Percentiles rank a stretch among this genome's conserved stretches.
Conservation (phyloP, 2,888 invertebrate species). For the Acleris cristana region DNA sequence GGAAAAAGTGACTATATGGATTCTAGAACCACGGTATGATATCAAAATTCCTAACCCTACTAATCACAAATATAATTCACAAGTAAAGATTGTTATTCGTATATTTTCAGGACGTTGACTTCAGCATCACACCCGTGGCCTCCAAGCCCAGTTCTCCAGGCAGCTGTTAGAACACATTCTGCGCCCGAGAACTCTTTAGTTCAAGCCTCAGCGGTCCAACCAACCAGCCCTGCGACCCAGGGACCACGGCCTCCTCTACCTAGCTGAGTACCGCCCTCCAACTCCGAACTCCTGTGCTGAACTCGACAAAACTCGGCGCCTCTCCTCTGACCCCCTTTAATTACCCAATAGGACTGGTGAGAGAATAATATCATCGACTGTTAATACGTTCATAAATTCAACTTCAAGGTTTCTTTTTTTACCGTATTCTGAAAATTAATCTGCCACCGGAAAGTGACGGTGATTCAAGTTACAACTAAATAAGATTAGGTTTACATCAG, state of each 20-base stretch:
- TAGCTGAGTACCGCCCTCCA: slow-evolving; percentile 84
- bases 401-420: background rate
- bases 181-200: slow-evolving; percentile 86
- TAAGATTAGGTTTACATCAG: no score
- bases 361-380: slow-evolving; percentile 67
- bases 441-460: no score
- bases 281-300: slow-evolving; percentile 84
- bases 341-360: slow-evolving; percentile 66
- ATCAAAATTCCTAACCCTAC: no score
- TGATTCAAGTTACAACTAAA: no score
- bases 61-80: background rate
- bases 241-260: slow-evolving; percentile 74
- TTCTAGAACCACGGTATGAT: no score
- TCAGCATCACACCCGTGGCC: slow-evolving; percentile 90
- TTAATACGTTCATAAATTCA: background rate
- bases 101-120: slow-evolving; percentile 81
- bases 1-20: no score
- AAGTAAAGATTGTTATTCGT: background rate
- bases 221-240: slow-evolving; percentile 72
- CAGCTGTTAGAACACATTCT: slow-evolving; percentile 88
- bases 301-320: slow-evolving; percentile 83
- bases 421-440: no score
- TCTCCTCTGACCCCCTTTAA: slow-evolving; percentile 74
- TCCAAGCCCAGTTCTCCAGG: slow-evolving; percentile 89
- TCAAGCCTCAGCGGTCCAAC: slow-evolving; percentile 75